Evolutionary conservation across 2,797 vertebrate genomes (phyloP).

Genomic region (Hydrophis major): DNA sequence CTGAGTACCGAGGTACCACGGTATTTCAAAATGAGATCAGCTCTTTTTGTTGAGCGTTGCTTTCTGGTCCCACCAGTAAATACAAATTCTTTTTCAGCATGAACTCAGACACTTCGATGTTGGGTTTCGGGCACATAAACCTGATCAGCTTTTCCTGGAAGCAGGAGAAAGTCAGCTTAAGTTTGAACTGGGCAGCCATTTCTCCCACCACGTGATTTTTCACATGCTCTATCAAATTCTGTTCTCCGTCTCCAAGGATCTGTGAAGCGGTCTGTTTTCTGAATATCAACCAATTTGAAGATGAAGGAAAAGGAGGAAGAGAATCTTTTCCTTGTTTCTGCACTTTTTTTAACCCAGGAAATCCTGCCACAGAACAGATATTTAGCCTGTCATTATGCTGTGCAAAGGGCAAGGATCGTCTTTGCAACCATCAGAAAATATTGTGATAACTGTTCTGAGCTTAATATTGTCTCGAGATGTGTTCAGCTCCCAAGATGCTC

Average conservation of each 20-base stretch:
- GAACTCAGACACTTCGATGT: neutral
- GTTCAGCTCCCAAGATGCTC: neutral
- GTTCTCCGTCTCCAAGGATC: slow-evolving; percentile 40
- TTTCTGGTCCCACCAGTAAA: neutral
- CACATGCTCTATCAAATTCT: slow-evolving; percentile 48
- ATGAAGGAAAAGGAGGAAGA: neutral
- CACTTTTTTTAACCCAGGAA: neutral
- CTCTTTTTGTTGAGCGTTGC: neutral
- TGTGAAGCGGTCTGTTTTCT: neutral
- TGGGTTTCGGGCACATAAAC: slow-evolving; percentile 34
- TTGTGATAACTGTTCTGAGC: neutral
- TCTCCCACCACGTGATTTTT: slow-evolving; percentile 45
- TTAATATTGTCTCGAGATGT: neutral
- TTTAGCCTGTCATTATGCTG: neutral
- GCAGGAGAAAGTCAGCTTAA: neutral
- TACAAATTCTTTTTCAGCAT: neutral
- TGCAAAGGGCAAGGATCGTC: neutral
- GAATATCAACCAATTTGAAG: slow-evolving; percentile 27
- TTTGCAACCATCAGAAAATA: neutral
- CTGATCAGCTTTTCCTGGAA: neutral
- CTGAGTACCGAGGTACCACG: neutral
- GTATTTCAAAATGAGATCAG: neutral
- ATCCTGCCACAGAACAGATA: neutral
- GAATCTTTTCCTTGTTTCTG: neutral
- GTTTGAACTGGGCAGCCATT: neutral